phyloP scores from a whole-genome alignment of 2,888 invertebrate genomes.

The Leptopilina myrica region DNA sequence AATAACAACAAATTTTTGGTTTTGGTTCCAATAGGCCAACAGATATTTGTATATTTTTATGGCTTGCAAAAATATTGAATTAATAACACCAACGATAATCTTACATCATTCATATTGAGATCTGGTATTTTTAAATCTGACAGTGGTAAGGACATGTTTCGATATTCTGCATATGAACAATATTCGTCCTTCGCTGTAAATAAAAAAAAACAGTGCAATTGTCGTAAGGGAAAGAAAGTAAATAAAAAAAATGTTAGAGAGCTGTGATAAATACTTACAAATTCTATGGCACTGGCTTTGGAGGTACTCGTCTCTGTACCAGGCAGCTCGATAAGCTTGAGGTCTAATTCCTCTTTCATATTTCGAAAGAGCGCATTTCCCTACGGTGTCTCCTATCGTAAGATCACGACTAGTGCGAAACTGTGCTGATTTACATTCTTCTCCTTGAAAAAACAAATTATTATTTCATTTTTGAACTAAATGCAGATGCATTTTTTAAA shows the following conservation, averaged over 20 bases:
- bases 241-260: not conserved
- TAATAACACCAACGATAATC: not conserved
- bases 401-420: constrained; percentile 67
- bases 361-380: constrained; percentile 84
- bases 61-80: too few species aligned
- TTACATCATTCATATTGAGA: constrained; percentile 64
- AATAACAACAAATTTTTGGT: too few species aligned
- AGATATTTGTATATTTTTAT: too few species aligned
- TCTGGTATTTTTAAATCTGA: constrained; percentile 78
- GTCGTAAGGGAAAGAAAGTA: not conserved
- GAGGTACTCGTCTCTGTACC: constrained; percentile 88
- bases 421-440: constrained; percentile 68
- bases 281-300: constrained; percentile 88
- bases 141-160: constrained; percentile 83
- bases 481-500: too few species aligned
- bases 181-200: constrained; percentile 78
- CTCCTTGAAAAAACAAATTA: constrained; percentile 52
- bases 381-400: constrained; percentile 75
- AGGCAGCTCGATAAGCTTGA: constrained; percentile 86
- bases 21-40: too few species aligned
- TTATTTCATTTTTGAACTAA: too few species aligned
- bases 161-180: constrained; percentile 88
- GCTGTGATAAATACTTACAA: constrained; percentile 76
- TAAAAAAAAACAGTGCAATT: not conserved
- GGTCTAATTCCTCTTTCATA: constrained; percentile 87